phyloP scores from a whole-genome alignment of 2,797 vertebrate genomes.

The Danio kyathit region DNA sequence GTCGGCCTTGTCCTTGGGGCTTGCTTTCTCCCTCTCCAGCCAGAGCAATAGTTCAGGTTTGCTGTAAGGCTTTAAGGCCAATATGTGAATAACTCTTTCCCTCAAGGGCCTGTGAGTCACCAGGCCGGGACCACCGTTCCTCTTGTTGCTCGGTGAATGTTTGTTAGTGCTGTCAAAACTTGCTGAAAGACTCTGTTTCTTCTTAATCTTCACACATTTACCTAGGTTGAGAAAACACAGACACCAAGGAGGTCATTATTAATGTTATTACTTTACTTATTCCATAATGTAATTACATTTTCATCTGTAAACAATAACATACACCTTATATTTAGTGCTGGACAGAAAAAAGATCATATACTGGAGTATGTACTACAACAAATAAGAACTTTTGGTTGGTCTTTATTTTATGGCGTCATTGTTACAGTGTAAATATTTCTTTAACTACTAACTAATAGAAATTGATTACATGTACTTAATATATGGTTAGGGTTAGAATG shows the following conservation, averaged over 20 bases:
- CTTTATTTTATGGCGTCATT: no score
- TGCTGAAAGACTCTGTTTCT: conserved; percentile 70
- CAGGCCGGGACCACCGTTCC: conserved; percentile 68
- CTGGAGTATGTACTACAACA: no score
- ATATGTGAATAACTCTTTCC: conserved; percentile 80
- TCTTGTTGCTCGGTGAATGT: conserved; percentile 80
- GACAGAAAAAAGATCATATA: neutral
- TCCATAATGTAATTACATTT: no score
- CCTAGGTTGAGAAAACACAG: conserved; percentile 67
- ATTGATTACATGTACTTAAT: no score
- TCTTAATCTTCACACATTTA: conserved; percentile 79
- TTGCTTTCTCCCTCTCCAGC: conserved; percentile 76
- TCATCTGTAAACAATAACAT: neutral
- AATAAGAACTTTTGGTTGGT: no score
- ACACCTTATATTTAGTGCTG: neutral
- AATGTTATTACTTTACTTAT: neutral
- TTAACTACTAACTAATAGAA: neutral
- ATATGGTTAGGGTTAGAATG: no score
- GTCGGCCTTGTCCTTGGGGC: conserved; percentile 79
- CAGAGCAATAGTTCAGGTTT: conserved; percentile 82
- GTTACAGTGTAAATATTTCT: no score
- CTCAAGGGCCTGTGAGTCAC: conserved; percentile 77
- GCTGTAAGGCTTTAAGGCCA: conserved; percentile 79
- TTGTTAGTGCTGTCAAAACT: conserved; percentile 72
- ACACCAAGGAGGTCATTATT: neutral